Base-by-base conservation (phyloP, 2,797 vertebrate genomes). In the Periophthalmus magnuspinnatus region DNA sequence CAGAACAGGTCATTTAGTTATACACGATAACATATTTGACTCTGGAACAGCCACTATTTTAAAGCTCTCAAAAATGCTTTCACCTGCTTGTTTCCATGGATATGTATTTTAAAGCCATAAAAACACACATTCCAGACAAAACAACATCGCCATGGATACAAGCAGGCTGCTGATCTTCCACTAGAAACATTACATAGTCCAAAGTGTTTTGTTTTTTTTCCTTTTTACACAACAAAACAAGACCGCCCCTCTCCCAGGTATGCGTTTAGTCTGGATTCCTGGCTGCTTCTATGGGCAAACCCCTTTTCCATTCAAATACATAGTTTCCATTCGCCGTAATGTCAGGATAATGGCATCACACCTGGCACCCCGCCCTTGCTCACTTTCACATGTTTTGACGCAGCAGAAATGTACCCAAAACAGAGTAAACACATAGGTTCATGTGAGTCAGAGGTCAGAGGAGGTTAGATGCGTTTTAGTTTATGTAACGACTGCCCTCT, bases 311-410 rank as follows among this genome's bases (percentile, higher is more conserved):
- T 67, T 70, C 14, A 78, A 78, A 82, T 71, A 75, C 86, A 92
- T 89, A 87, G 65, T 93, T 93, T 93, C 91, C 90, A 90, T 86
- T 90, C 68, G 70, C 73, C 55, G 76, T 82, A 78, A 86, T 88
- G 80, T 79, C 75, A 86, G 84, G 90, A 90, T 88, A 90, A 89
- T 90, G 65, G 82, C 55, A 80, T 88, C 82, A 87, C 90, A 93
- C 90, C 91, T 92, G 90, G 75, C 68, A 79, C 86, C 72, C 71
- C 82, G 75, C 86, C 86, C 55, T 78, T 74, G 58, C 73, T 72
- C 68, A 58, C 75, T 74, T 79, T 50, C 69, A 79, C 63, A 34
- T 66, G 55, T 56, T 50, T 64, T 58, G 70, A 81, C 66, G 33
- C 78, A 76, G 58, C 54, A 8, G 66, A 84, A 84, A 84, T 71